Conservation (phyloP, 2,888 invertebrate genomes). For the Stenichneumon culpator region DNA sequence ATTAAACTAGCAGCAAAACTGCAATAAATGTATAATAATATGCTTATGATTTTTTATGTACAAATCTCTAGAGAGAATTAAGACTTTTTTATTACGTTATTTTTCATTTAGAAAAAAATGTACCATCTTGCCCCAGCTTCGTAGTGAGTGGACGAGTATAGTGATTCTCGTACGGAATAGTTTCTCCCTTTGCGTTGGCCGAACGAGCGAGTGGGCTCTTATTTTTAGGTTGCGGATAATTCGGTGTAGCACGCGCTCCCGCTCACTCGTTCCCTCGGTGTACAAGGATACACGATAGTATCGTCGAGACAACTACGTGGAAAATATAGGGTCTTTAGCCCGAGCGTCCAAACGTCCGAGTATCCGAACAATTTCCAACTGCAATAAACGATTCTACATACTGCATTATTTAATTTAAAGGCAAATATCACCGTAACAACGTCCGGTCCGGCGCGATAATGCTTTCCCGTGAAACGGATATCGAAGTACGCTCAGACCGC, state of each 20-base stretch:
- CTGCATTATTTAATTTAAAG: neutral
- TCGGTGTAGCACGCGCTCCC: conserved; percentile 54
- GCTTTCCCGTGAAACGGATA: conserved; percentile 60
- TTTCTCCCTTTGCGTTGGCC: conserved; percentile 62
- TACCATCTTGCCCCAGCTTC: conserved; percentile 8
- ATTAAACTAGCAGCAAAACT: neutral
- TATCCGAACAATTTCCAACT: neutral
- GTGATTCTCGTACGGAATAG: conserved; percentile 43
- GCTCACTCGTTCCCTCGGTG: conserved; percentile 27
- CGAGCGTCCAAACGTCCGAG: neutral
- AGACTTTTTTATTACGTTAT: neutral
- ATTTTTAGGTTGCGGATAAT: conserved; percentile 66
- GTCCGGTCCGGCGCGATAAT: conserved; percentile 51
- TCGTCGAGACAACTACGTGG: neutral
- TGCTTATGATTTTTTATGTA: neutral
- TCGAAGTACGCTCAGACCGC: conserved; percentile 30
- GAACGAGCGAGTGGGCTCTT: conserved; percentile 60
- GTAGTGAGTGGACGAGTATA: conserved; percentile 14
- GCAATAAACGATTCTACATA: neutral
- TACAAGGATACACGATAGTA: neutral
- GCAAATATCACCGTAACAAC: conserved; percentile 28
- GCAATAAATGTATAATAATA: neutral
- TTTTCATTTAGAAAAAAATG: neutral
- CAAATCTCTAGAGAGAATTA: neutral
- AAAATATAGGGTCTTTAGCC: neutral